Conservation (phyloP, 2,888 invertebrate genomes). For the Meiosimyza platycephala region DNA sequence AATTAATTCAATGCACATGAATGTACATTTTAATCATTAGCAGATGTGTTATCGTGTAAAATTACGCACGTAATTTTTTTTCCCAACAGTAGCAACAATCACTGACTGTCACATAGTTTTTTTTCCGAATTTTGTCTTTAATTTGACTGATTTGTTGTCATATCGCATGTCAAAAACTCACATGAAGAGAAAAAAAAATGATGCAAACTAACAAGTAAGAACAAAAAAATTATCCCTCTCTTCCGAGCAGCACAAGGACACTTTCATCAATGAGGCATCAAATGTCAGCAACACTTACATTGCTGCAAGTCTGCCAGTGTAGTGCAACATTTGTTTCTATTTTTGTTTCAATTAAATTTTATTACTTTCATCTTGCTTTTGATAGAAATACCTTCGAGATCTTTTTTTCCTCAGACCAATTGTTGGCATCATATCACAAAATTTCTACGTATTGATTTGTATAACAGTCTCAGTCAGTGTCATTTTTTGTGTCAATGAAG, state of each 20-base stretch:
- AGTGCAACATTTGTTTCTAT: constrained; percentile 12
- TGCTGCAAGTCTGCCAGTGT: neutral
- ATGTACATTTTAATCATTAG: constrained; percentile 33
- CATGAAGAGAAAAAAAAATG: constrained; percentile 8
- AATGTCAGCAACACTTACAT: constrained; percentile 22
- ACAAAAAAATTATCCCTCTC: neutral
- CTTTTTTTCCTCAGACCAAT: neutral
- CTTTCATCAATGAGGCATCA: constrained; percentile 37
- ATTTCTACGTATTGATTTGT: neutral
- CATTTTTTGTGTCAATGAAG: neutral
- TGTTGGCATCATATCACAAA: neutral
- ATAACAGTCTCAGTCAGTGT: neutral
- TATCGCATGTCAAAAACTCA: constrained; percentile 26
- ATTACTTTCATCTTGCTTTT: constrained; percentile 25
- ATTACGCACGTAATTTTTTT: constrained; percentile 7
- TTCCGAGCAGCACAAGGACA: constrained; percentile 4
- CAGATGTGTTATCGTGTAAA: constrained; percentile 25
- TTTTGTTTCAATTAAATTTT: constrained; percentile 30
- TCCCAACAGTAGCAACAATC: neutral
- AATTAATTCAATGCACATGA: too few relatives aligned
- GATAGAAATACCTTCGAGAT: constrained; percentile 1
- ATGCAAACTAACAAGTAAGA: neutral
- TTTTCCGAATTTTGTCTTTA: constrained; percentile 6
- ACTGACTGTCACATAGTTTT: neutral
- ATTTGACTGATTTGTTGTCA: constrained; percentile 37